Evolutionary conservation across 2,113 vertebrate species (phyloP).

Genomic region (Theristicus caerulescens): DNA sequence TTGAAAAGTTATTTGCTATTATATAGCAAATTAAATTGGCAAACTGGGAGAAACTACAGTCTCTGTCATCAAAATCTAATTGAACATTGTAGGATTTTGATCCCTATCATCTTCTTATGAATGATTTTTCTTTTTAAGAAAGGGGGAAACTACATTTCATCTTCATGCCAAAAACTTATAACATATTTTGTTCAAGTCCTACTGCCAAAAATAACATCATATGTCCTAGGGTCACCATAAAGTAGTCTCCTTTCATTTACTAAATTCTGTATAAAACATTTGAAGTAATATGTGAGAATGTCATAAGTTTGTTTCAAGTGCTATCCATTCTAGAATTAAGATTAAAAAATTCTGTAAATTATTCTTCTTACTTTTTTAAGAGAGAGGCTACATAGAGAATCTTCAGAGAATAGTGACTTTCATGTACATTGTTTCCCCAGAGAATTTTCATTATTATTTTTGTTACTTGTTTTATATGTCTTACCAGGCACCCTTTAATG

Average conservation of each 20-base stretch:
- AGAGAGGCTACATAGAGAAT: not conserved
- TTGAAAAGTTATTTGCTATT: not conserved
- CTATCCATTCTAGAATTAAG: not conserved
- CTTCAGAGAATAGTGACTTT: not conserved
- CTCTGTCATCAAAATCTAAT: not conserved
- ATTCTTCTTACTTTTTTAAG: not conserved
- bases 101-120: rapidly evolving
- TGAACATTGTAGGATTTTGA: not conserved
- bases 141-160: not conserved
- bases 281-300: not conserved
- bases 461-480: not conserved
- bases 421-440: not conserved
- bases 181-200: not conserved
- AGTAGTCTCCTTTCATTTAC: not conserved
- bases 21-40: not conserved
- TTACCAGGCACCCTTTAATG: not conserved
- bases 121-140: not conserved
- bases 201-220: not conserved
- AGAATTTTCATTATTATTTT: not conserved
- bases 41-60: not conserved
- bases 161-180: not conserved
- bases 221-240: not conserved
- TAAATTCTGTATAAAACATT: not conserved
- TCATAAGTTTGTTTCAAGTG: not conserved
- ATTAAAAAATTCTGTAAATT: not conserved